Conservation (phyloP, 2,888 invertebrate genomes). For the Cataglyphis cursor region DNA sequence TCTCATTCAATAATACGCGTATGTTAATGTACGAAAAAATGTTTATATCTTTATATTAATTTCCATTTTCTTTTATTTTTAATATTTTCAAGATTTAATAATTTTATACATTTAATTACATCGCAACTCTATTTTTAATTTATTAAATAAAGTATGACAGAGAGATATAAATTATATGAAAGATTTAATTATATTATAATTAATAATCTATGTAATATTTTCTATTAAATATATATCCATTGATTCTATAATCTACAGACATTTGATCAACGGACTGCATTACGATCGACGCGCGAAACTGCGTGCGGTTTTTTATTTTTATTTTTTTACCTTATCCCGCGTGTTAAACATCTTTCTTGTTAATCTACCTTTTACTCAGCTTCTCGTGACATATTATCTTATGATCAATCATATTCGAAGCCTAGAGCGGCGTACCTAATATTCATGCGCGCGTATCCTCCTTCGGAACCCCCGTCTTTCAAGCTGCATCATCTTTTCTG, state of each 20-base stretch:
- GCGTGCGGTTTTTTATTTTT: neutral
- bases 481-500: constrained; percentile 55
- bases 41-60: neutral
- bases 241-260: neutral
- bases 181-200: neutral
- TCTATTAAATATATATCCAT: neutral
- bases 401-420: constrained; percentile 70
- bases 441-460: constrained; percentile 68
- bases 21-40: neutral
- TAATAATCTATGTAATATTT: neutral
- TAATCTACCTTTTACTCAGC: constrained; percentile 63
- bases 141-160: neutral
- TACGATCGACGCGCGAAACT: constrained; percentile 9
- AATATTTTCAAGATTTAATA: neutral
- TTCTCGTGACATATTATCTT: constrained; percentile 74
- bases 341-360: constrained; percentile 48
- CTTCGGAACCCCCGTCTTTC: constrained; percentile 63
- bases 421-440: constrained; percentile 63
- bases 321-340: constrained; percentile 49
- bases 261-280: neutral
- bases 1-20: constrained; percentile 31
- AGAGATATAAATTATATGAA: neutral
- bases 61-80: constrained; percentile 14
- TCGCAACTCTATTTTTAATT: neutral
- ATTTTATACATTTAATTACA: neutral